These are phyloP conservation scores for Balanococcus diminutus DNA, from an alignment of 2,888 invertebrate species.

Conservation along the genomic window DNA sequence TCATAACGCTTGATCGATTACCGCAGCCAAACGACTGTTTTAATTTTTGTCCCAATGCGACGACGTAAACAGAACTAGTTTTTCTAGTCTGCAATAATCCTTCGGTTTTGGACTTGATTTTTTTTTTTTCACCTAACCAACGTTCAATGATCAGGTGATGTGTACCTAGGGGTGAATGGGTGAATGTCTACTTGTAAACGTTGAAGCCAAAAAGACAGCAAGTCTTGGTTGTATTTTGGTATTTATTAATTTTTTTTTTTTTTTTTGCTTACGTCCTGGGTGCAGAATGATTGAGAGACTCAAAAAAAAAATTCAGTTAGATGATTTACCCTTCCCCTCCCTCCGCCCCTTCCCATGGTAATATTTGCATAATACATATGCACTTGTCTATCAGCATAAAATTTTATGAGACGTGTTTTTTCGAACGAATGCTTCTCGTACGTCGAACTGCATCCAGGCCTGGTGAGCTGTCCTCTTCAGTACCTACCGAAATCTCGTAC, in stretches of 20 bases:
- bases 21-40: slow-evolving; percentile 6
- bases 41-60: slow-evolving; percentile 37
- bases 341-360: too few relatives aligned
- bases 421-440: background rate
- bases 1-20: slow-evolving; percentile 41
- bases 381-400: background rate
- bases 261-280: background rate
- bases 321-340: too few relatives aligned
- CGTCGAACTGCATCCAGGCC: background rate
- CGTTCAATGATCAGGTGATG: too few relatives aligned
- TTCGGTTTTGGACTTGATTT: background rate
- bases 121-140: background rate
- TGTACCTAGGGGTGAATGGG: background rate
- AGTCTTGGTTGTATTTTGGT: background rate
- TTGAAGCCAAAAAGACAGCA: background rate
- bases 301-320: too few relatives aligned
- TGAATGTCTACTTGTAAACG: background rate
- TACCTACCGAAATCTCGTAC: background rate
- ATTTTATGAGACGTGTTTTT: background rate
- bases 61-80: slow-evolving; percentile 21
- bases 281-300: too few relatives aligned
- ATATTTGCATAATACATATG: background rate
- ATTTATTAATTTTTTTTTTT: background rate
- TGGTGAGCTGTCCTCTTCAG: background rate
- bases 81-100: slow-evolving; percentile 15